Conservation (phyloP, 2,888 invertebrate genomes). For the Formica aserva region DNA sequence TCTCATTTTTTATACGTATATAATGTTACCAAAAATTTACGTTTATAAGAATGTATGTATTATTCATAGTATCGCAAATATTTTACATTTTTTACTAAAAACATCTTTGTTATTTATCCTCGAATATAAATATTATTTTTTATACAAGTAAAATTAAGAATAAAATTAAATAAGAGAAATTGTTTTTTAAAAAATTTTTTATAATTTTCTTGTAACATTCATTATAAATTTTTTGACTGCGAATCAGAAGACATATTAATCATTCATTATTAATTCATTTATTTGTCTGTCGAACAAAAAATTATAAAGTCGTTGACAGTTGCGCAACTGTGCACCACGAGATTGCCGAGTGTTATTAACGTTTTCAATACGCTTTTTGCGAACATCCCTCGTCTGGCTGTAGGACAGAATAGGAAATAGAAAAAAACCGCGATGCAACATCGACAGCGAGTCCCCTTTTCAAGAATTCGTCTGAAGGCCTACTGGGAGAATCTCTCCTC, state of each 20-base stretch:
- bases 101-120: background rate
- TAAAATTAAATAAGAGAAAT: background rate
- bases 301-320: background rate
- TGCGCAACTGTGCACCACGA: background rate
- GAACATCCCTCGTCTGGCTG: constrained; percentile 65
- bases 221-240: background rate
- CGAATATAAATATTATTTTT: background rate
- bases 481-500: constrained; percentile 57
- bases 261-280: background rate
- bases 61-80: background rate
- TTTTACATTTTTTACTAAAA: background rate
- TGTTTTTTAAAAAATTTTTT: background rate
- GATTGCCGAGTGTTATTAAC: constrained; percentile 62
- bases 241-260: background rate
- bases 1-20: background rate
- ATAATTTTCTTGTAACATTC: background rate
- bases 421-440: constrained; percentile 62
- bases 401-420: constrained; percentile 52
- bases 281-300: background rate
- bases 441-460: constrained; percentile 43
- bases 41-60: background rate
- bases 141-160: background rate
- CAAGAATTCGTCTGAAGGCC: constrained; percentile 60
- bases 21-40: background rate
- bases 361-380: constrained; percentile 68